A percentile compares a stretch with the other conserved stretches of the same genome.
Evolutionary conservation across 1,140 invertebrate species (phyloP).

Genomic region (Luehdorfia chinensis): DNA sequence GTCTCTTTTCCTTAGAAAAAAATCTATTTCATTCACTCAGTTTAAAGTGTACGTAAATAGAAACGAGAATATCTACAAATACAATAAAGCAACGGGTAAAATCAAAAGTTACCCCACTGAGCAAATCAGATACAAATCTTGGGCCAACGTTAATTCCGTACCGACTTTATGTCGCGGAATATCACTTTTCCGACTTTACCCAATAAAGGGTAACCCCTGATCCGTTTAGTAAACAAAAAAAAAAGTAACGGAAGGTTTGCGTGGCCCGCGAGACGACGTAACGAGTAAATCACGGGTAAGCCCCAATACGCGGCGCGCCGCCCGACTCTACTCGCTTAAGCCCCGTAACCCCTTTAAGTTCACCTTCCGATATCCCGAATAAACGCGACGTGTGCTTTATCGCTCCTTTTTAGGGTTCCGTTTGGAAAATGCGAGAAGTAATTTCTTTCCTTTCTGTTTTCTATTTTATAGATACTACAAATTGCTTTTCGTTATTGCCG

Average conservation of each 20-base stretch:
- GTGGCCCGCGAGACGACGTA: constrained; percentile 53
- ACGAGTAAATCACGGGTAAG: constrained; percentile 71
- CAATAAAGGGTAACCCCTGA: constrained; percentile 72
- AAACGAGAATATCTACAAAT: neutral
- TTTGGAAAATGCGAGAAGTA: constrained; percentile 2
- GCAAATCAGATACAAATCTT: constrained; percentile 52
- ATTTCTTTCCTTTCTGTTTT: no score
- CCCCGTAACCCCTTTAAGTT: constrained; percentile 60
- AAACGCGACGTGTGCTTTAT: constrained; percentile 35
- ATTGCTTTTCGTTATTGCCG: no score
- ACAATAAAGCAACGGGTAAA: constrained; percentile 6
- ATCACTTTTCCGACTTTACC: constrained; percentile 68
- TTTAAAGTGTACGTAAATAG: neutral
- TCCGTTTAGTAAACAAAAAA: constrained; percentile 75
- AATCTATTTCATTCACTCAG: no score
- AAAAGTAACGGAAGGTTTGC: constrained; percentile 30
- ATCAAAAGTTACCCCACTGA: constrained; percentile 20
- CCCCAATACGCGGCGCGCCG: constrained; percentile 52
- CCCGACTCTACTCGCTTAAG: constrained; percentile 39
- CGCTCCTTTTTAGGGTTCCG: constrained; percentile 23
- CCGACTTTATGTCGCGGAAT: constrained; percentile 56
- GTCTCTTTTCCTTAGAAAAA: no score
- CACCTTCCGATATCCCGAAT: constrained; percentile 55
- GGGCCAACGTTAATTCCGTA: constrained; percentile 34
- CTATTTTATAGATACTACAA: constrained; percentile 30